These are phyloP conservation scores for Phyllotreta cruciferae DNA, from an alignment of 2,888 invertebrate genomes.

Conservation along the genomic window DNA sequence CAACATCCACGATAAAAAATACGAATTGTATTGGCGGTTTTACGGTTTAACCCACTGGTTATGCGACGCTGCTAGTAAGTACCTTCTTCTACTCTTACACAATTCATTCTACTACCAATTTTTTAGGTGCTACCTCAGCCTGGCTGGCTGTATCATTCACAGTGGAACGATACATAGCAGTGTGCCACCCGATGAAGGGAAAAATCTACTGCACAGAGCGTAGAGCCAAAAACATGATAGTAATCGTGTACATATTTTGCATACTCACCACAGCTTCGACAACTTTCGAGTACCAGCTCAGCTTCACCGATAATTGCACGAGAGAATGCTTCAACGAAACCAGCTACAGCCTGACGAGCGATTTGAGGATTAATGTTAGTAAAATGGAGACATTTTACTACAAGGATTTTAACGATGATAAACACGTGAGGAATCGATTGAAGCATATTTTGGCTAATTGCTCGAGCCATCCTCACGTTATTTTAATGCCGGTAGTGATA, in stretches of 20 bases:
- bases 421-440: conserved; percentile 35
- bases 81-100: background rate
- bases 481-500: conserved; percentile 34
- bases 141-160: conserved; percentile 81
- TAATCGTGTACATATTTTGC: conserved; percentile 66
- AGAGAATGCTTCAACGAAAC: conserved; percentile 34
- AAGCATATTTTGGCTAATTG: conserved; percentile 41
- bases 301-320: conserved; percentile 52
- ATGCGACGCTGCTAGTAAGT: conserved; percentile 72
- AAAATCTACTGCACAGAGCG: conserved; percentile 74
- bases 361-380: background rate
- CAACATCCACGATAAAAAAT: conserved; percentile 62
- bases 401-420: conserved; percentile 14
- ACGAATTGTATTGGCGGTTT: conserved; percentile 67
- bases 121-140: conserved; percentile 70
- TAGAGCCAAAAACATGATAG: conserved; percentile 71
- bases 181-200: conserved; percentile 76
- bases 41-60: conserved; percentile 69
- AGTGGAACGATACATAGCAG: conserved; percentile 77
- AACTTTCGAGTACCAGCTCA: conserved; percentile 71
- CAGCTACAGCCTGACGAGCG: background rate
- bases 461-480: conserved; percentile 43
- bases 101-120: background rate
- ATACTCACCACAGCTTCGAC: conserved; percentile 68
- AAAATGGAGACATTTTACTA: conserved; percentile 1